Conservation (phyloP, 2,113 vertebrate species). For the Gorsachius goisagi region DNA sequence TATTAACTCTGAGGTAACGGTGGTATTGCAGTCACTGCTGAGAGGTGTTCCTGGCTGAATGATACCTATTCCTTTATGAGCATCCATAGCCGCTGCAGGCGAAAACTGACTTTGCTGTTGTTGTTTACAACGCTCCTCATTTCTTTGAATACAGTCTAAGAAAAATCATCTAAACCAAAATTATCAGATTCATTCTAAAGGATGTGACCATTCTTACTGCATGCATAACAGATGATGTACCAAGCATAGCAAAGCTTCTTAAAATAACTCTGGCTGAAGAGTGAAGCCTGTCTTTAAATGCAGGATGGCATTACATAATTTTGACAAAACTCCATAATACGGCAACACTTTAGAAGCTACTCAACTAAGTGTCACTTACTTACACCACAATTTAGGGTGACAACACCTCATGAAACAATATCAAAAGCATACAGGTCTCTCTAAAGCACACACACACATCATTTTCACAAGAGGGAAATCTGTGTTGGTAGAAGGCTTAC, state of each 20-base stretch:
- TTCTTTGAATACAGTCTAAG: neutral
- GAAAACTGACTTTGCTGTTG: neutral
- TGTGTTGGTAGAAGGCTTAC: neutral
- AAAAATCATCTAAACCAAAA: neutral
- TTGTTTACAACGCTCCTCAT: neutral
- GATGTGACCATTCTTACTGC: neutral
- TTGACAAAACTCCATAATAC: neutral
- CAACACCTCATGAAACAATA: neutral
- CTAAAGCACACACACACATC: neutral
- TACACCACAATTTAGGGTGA: neutral
- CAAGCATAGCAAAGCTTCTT: constrained; percentile 47
- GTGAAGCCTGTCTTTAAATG: neutral
- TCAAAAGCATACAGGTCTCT: neutral
- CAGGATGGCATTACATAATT: neutral
- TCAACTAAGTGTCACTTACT: neutral
- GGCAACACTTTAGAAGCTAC: neutral
- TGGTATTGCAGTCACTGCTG: neutral
- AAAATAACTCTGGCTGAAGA: constrained; percentile 20
- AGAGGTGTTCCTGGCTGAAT: neutral
- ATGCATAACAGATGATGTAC: neutral
- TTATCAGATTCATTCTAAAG: neutral
- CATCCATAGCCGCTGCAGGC: neutral
- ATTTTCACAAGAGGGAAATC: neutral
- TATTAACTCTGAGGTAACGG: neutral
- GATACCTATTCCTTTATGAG: neutral